Percentiles rank a stretch among this genome's conserved stretches.
Evolutionary conservation across 2,113 vertebrate species (phyloP).

Genomic region (Cathartes aura): DNA sequence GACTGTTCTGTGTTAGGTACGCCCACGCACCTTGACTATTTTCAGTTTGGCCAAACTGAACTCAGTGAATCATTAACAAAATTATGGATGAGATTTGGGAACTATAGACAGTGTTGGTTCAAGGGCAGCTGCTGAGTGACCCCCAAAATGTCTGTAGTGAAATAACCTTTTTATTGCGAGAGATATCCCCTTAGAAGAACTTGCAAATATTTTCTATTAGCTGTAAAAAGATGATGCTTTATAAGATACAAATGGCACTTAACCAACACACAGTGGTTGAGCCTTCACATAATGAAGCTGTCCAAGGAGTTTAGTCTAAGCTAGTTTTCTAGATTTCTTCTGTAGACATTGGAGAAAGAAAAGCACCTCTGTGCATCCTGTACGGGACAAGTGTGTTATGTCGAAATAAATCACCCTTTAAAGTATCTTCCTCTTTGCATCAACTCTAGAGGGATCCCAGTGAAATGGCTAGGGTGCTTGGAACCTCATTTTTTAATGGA

Average conservation of each 20-base stretch:
- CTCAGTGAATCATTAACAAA: background rate
- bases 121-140: background rate
- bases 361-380: background rate
- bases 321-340: background rate
- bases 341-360: background rate
- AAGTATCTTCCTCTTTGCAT: background rate
- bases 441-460: background rate
- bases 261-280: background rate
- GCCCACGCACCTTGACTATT: accelerated
- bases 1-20: background rate
- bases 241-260: background rate
- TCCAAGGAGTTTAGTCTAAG: background rate
- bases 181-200: background rate
- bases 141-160: background rate
- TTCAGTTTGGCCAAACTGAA: background rate
- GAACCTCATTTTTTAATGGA: background rate
- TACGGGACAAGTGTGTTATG: background rate
- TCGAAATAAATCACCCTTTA: background rate
- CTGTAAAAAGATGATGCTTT: background rate
- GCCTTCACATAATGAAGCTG: background rate
- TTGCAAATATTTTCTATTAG: background rate
- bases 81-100: background rate
- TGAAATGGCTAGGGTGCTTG: background rate
- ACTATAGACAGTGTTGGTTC: background rate
- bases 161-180: background rate